These are phyloP conservation scores for Periophthalmus modestus DNA, from an alignment of 2,113 vertebrate genomes.

Conservation along the genomic window DNA sequence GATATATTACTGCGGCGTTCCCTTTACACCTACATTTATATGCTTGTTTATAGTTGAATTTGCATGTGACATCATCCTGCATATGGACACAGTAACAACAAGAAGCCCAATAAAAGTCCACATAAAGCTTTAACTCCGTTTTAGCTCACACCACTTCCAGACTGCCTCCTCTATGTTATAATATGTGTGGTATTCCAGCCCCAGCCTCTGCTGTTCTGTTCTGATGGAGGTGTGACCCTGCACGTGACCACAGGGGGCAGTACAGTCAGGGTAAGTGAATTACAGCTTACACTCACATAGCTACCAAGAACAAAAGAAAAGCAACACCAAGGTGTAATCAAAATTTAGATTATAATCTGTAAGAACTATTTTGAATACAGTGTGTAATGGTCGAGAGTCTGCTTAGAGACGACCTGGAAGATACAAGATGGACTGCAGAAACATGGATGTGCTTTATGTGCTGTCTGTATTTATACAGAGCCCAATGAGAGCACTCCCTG, in stretches of 20 bases:
- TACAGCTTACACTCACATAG: constrained; percentile 37
- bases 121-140: constrained; percentile 24
- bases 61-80: constrained; percentile 36
- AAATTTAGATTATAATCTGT: neutral
- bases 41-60: constrained; percentile 26
- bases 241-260: constrained; percentile 48
- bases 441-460: no score
- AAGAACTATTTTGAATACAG: no score
- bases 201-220: constrained; percentile 65
- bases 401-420: no score
- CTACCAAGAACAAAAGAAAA: neutral
- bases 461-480: no score
- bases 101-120: constrained; percentile 15
- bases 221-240: constrained; percentile 57
- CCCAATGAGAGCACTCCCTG: no score
- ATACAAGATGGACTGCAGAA: no score
- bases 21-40: constrained; percentile 11
- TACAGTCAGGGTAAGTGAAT: constrained; percentile 46
- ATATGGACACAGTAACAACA: constrained; percentile 16
- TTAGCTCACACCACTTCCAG: constrained; percentile 22
- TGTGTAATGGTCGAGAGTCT: no score
- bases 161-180: constrained; percentile 27
- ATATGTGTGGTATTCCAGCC: constrained; percentile 25
- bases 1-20: neutral
- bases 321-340: neutral